Base-by-base conservation (phyloP, 2,888 invertebrate species). In the Rutpela maculata region DNA sequence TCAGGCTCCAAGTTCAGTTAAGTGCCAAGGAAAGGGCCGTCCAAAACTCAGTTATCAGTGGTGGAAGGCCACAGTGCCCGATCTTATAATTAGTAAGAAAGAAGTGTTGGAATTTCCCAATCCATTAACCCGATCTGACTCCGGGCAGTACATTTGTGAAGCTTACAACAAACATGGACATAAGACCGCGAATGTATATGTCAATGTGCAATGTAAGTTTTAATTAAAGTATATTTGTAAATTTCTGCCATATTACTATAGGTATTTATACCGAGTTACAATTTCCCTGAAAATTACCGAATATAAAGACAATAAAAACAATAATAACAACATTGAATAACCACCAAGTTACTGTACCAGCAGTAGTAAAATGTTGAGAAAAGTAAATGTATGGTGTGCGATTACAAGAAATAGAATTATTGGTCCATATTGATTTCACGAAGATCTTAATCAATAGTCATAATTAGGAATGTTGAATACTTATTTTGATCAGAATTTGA, bases 121-220 rank as follows among this genome's bases (percentile, higher is more conserved):
- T 81, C 92, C 93, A 0, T 93, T 95, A 80, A 92, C 93, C 75
- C 91, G 95, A 82, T 92, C 92, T 11, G 94, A 95, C 84, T 94
- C 93, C 38, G 97, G 97, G 0, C 92, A 93, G 76, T 97, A 97
- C 88, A 91, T 93, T 63, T 98, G 98, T 87, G 93, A 94, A 82
- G 95, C 95, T 0, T 92, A 90, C 85, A 95, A 98, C 89, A 93
- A 94, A 82, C 97, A 97, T 79, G 98, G 97, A 18, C 92, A 92
- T 71, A 92, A 93, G 80, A 93, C 92, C 67, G 93, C 94, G 12
- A 92, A 93, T 19, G 94, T 95, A 5, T 91, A 92, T 81, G 91
- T 98, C 84, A 95, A 96, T 89, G 96, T 98, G 57, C 93, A 95
- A 90, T 97, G 97, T 97, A 91, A 95, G 84, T 79, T 59, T 56